These are phyloP conservation scores for Scelioninae gen. 2 DNA, from an alignment of 2,888 invertebrate genomes.

Conservation along the genomic window DNA sequence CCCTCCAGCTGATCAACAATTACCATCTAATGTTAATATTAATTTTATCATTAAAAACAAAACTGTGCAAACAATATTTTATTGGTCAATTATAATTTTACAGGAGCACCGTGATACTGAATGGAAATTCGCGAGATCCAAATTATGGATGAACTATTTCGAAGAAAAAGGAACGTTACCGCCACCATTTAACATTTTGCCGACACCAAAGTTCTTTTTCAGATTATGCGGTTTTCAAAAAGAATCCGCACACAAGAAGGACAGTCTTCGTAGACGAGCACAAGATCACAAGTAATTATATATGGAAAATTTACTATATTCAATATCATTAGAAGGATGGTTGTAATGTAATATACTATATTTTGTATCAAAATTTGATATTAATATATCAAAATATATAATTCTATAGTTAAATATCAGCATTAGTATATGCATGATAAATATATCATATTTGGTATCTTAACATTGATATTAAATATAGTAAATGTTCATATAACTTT, in stretches of 20 bases:
- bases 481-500: too few species aligned
- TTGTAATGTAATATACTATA: too few species aligned
- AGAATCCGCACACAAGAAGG: conserved; percentile 62
- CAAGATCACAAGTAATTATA: conserved; percentile 65
- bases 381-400: too few species aligned
- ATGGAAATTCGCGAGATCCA: conserved; percentile 98
- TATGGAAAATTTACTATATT: too few species aligned
- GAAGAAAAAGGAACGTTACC: conserved; percentile 94
- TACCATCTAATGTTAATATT: neutral
- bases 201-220: conserved; percentile 87
- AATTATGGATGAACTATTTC: conserved; percentile 98
- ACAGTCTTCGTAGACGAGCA: conserved; percentile 62
- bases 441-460: too few species aligned
- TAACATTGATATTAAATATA: too few species aligned
- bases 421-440: too few species aligned
- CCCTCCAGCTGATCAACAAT: too few species aligned
- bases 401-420: too few species aligned
- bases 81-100: neutral
- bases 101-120: conserved; percentile 97
- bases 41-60: neutral
- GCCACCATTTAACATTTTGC: conserved; percentile 95
- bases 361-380: neutral
- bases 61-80: too few species aligned
- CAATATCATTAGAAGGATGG: too few species aligned
- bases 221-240: conserved; percentile 81